Evolutionary conservation across 2,797 vertebrate genomes (phyloP).

Genomic region (Neosalanx taihuensis): DNA sequence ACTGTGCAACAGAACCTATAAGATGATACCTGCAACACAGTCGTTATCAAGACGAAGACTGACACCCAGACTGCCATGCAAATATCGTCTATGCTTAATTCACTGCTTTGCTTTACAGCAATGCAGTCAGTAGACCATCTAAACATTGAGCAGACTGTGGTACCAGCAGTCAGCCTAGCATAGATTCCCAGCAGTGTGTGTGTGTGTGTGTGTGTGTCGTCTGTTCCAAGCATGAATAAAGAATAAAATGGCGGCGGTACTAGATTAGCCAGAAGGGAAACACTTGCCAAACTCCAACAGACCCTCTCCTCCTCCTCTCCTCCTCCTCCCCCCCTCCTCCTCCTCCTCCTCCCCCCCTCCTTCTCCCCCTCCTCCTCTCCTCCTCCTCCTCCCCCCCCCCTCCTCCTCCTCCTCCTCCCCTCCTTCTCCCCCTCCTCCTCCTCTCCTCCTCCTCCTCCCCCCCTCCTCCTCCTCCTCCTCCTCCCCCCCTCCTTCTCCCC

Average conservation of each 20-base stretch:
- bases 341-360: constrained; percentile 25
- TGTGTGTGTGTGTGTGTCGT: constrained; percentile 2
- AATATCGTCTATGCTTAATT: constrained; percentile 27
- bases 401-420: constrained; percentile 13
- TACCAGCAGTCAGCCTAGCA: too few relatives aligned
- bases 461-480: constrained; percentile 24
- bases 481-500: constrained; percentile 35
- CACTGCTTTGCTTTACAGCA: neutral
- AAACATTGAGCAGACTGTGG: too few relatives aligned
- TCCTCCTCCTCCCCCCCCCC: too few relatives aligned
- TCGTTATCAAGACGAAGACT: constrained; percentile 59
- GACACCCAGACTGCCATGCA: constrained; percentile 66
- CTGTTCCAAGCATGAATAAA: neutral
- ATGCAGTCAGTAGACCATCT: too few relatives aligned
- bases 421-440: constrained; percentile 4
- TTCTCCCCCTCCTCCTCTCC: constrained; percentile 19
- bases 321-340: constrained; percentile 27
- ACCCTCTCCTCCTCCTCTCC: neutral
- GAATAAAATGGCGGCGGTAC: too few relatives aligned
- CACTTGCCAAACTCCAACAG: neutral
- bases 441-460: neutral
- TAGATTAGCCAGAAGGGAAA: neutral
- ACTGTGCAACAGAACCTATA: too few relatives aligned
- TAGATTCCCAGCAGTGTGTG: constrained; percentile 5
- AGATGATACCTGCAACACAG: too few relatives aligned